Conservation (phyloP, 2,888 invertebrate genomes). For the Mythimna impura region DNA sequence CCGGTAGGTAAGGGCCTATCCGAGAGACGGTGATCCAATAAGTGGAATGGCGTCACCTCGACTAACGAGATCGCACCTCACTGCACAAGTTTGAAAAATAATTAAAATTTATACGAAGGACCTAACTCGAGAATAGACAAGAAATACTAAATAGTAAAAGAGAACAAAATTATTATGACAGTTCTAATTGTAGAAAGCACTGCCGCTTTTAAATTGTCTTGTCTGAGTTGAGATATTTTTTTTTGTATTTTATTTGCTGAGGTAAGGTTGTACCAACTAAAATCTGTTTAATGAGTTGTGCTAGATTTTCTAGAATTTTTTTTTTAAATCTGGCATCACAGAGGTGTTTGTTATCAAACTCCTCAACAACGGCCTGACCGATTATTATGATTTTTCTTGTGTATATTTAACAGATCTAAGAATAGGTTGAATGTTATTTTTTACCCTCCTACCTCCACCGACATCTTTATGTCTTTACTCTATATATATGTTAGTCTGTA, state of each 20-base stretch:
- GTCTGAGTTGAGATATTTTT: not conserved
- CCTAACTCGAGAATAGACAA: constrained; percentile 13
- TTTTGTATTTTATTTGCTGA: not conserved
- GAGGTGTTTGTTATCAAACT: too few species aligned
- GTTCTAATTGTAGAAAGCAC: constrained; percentile 18
- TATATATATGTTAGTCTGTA: too few species aligned
- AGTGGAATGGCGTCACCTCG: constrained; percentile 64
- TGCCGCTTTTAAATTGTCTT: constrained; percentile 12
- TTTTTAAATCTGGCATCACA: not conserved
- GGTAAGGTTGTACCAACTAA: not conserved
- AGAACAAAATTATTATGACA: constrained; percentile 23
- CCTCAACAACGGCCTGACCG: too few species aligned
- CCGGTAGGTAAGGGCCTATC: constrained; percentile 53
- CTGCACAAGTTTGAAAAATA: constrained; percentile 62
- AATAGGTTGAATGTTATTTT: too few species aligned
- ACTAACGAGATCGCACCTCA: constrained; percentile 63
- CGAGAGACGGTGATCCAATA: constrained; percentile 68
- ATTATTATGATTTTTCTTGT: too few species aligned
- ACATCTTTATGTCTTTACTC: too few species aligned
- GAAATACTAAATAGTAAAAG: constrained; percentile 2
- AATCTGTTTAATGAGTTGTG: not conserved
- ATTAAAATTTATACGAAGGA: constrained; percentile 55
- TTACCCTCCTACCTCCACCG: too few species aligned
- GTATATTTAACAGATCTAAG: too few species aligned
- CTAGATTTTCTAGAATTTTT: not conserved